A percentile compares a stretch with the other conserved stretches of the same genome.
Conservation (phyloP, 2,888 invertebrate species). For the Mythimna vitellina region DNA sequence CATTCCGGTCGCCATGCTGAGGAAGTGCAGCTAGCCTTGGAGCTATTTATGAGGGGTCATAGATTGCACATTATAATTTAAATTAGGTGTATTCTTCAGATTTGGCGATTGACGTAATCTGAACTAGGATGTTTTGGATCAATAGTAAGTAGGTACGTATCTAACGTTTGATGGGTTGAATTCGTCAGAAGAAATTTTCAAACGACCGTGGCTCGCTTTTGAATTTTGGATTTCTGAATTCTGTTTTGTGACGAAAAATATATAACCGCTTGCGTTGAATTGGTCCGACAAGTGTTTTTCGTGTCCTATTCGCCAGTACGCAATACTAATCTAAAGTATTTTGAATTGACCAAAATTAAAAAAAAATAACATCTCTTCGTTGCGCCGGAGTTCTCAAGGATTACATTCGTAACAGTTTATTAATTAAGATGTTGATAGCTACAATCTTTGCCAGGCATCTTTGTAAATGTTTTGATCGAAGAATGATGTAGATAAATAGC, state of each 20-base stretch:
- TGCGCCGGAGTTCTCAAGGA: not conserved
- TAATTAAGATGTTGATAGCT: slow-evolving; percentile 48
- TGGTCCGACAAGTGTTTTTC: no score
- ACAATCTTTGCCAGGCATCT: slow-evolving; percentile 51
- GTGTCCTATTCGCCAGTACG: no score
- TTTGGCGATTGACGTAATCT: slow-evolving; percentile 1
- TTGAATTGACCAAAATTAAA: no score
- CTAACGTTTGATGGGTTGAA: not conserved
- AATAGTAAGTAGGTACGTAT: no score
- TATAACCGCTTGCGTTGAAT: no score
- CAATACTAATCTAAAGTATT: no score
- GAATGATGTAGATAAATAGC: slow-evolving; percentile 49
- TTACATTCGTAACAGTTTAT: slow-evolving; percentile 16
- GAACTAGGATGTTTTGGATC: not conserved
- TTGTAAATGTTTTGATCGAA: slow-evolving; percentile 23
- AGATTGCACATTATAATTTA: slow-evolving; percentile 17
- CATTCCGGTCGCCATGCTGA: slow-evolving; percentile 22
- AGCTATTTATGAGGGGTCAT: slow-evolving; percentile 18
- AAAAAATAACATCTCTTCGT: not conserved
- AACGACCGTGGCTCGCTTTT: no score
- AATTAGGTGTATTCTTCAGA: not conserved
- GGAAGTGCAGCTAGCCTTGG: slow-evolving; percentile 45
- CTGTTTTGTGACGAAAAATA: no score
- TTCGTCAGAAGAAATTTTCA: not conserved
- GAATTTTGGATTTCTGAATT: no score